Evolutionary conservation across 2,113 vertebrate species (phyloP).

Genomic region (Platysternon megacephalum): DNA sequence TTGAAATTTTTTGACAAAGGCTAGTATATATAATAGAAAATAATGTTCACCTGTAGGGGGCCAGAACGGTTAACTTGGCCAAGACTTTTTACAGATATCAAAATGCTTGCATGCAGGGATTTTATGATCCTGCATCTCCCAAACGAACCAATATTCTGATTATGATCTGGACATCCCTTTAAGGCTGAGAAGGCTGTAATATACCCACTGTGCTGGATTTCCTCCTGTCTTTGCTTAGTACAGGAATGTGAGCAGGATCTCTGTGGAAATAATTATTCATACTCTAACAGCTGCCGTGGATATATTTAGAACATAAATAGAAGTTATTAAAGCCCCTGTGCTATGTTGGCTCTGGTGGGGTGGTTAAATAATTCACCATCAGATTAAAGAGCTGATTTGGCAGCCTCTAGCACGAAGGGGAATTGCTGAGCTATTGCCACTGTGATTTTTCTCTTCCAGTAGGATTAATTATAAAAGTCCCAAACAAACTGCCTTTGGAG

Average conservation of each 20-base stretch:
- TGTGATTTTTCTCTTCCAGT: neutral
- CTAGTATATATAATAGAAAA: neutral
- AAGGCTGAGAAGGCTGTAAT: neutral
- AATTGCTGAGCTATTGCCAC: neutral
- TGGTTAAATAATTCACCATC: constrained; percentile 6
- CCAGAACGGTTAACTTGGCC: neutral
- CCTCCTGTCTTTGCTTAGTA: neutral
- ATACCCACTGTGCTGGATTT: neutral
- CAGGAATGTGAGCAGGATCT: neutral
- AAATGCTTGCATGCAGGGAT: neutral
- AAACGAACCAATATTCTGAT: neutral
- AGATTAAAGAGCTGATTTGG: constrained; percentile 25
- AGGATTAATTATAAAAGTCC: constrained; percentile 29
- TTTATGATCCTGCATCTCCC: neutral
- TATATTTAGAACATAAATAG: constrained; percentile 4
- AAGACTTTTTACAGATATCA: neutral
- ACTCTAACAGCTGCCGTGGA: constrained; percentile 3
- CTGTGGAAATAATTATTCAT: constrained; percentile 39
- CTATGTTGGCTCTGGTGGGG: neutral
- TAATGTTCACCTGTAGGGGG: neutral
- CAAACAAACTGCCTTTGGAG: constrained; percentile 10
- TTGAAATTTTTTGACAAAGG: neutral
- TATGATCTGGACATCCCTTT: neutral
- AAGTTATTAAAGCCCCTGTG: neutral
- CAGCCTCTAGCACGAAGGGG: neutral